Base-by-base conservation (phyloP, 2,113 vertebrate species). In the Nothobranchius furzeri region DNA sequence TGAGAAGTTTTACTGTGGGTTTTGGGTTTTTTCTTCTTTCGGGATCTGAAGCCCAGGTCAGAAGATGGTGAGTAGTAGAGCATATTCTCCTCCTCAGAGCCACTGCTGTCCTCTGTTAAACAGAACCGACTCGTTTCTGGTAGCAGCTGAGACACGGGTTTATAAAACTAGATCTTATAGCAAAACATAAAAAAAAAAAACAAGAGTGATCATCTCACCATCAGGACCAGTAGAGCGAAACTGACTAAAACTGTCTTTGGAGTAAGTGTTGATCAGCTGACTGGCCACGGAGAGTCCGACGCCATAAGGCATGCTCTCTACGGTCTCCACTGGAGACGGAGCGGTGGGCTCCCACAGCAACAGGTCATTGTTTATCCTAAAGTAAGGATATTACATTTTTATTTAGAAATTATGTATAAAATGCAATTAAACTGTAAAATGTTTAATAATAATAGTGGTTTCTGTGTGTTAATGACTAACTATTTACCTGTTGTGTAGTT, bases 291-390 rank as follows among this genome's bases (percentile, higher is more conserved):
- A 99, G 6, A 99, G 94, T 25, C 98, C 96, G 52, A 95, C 91
- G 53, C 97, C 98, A 0, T 96, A 98, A 1, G 98, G 96, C 90
- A 98, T 93, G 81, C 92, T 97, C 83, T 99, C 98, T 71, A 98
- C 93, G 0, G 96, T 99, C 90, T 98, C 98, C 73, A 99, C 98
- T 14, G 97, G 98, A 58, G 98, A 99, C 5, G 98, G 98, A 73
- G 98, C 98, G 30, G 96, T 98, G 53, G 98, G 97, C 84, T 99
- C 98, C 98, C 98, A 99, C 5, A 98, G 91, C 24, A 99, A 82
- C 76, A 99, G 88, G 79, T 98, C 97, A 83, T 99, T 99, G 84
- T 97, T 98, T 88, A 99, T 94, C 87, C 98, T 99, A 86, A 13
- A 79, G 90, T 79, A 76, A 68, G 77, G 71, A 90, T n/a, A 75